These are phyloP conservation scores for Platycheirus albimanus DNA, from an alignment of 2,888 invertebrate genomes.

Conservation along the genomic window DNA sequence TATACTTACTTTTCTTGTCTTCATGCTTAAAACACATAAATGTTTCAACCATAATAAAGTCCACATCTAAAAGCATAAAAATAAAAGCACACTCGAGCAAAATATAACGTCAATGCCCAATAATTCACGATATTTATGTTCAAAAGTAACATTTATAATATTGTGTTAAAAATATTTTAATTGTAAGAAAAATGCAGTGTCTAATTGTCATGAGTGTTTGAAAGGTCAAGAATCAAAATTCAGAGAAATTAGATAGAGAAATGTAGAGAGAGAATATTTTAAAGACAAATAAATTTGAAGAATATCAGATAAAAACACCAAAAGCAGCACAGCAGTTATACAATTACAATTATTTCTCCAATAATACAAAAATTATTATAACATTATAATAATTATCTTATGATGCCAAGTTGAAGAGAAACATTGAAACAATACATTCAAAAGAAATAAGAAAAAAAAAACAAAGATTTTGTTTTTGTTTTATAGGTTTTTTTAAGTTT, in stretches of 20 bases:
- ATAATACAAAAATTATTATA: too few relatives aligned
- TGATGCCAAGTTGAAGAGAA: not conserved
- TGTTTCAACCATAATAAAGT: too few relatives aligned
- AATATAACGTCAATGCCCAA: too few relatives aligned
- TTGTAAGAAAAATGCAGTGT: conserved; percentile 38
- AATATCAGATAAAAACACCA: conserved; percentile 24
- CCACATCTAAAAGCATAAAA: too few relatives aligned
- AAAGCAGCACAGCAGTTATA: conserved; percentile 16
- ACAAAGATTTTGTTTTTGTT: conserved; percentile 22
- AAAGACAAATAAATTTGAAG: conserved; percentile 11
- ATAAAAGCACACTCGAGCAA: too few relatives aligned
- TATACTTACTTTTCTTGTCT: too few relatives aligned
- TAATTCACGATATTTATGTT: conserved; percentile 21
- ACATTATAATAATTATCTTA: not conserved
- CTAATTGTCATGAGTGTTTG: conserved; percentile 23
- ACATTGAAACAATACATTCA: conserved; percentile 12
- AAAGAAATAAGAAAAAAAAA: conserved; percentile 16
- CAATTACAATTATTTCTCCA: not conserved
- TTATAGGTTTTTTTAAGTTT: conserved; percentile 37
- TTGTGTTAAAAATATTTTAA: not conserved
- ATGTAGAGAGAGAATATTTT: not conserved
- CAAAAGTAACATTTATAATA: not conserved
- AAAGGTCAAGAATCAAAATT: conserved; percentile 1
- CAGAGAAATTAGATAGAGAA: conserved; percentile 8
- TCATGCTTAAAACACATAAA: too few relatives aligned